phyloP scores from a whole-genome alignment of 2,797 vertebrate species.

The Gorsachius magnificus region DNA sequence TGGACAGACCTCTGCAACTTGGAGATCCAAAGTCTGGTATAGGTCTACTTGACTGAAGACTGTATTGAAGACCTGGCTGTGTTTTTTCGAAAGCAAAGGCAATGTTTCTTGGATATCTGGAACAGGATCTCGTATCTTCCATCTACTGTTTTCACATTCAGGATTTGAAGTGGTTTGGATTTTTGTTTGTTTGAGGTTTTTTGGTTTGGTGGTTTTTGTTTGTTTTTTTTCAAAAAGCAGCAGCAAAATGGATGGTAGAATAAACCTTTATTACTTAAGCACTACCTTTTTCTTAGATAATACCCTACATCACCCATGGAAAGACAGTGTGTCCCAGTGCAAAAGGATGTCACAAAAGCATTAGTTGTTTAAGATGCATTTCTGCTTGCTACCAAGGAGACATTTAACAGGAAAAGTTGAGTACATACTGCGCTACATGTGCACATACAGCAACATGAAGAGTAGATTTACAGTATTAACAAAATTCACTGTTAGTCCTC shows the following conservation, averaged over 20 bases:
- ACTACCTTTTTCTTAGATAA: slow-evolving; percentile 9
- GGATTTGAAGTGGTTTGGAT: not conserved
- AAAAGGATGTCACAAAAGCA: not conserved
- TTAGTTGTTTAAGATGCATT: slow-evolving; percentile 13
- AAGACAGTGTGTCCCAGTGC: not conserved
- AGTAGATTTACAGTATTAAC: not conserved
- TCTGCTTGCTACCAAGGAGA: slow-evolving; percentile 1
- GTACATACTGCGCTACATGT: not conserved
- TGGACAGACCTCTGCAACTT: not conserved
- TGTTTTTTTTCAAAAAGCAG: slow-evolving; percentile 35
- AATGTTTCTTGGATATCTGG: not conserved
- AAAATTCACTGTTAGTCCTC: not conserved
- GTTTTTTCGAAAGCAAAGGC: not conserved
- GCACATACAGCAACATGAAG: not conserved
- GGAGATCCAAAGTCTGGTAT: not conserved
- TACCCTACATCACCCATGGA: not conserved
- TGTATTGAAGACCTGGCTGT: not conserved
- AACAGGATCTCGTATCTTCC: not conserved
- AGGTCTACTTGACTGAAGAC: not conserved
- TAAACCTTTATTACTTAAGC: slow-evolving; percentile 46
- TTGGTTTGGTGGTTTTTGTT: no score
- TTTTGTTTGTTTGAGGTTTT: not conserved
- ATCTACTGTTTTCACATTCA: not conserved
- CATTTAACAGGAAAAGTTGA: not conserved
- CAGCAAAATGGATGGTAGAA: slow-evolving; percentile 25